These are phyloP conservation scores for Mesoligia furuncula DNA, from an alignment of 2,888 invertebrate genomes.

Conservation along the genomic window DNA sequence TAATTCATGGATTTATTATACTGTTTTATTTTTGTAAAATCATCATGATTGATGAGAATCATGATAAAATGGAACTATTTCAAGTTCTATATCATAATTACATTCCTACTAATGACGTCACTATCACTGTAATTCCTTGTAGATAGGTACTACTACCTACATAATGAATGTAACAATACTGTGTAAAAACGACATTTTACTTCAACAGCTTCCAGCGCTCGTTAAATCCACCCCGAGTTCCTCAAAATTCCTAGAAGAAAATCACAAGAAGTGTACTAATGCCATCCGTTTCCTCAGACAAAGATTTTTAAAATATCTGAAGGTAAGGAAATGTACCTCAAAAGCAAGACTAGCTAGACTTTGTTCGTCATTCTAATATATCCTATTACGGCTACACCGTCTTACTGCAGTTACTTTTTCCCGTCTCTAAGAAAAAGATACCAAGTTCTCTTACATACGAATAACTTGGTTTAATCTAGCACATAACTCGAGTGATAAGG, in stretches of 20 bases:
- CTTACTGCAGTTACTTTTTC: conserved; percentile 12
- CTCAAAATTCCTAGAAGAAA: conserved; percentile 33
- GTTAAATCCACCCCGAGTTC: conserved; percentile 37
- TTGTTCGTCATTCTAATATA: conserved; percentile 53
- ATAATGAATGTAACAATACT: not conserved
- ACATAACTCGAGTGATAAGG: conserved; percentile 71
- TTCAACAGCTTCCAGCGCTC: conserved; percentile 38
- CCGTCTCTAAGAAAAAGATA: conserved; percentile 36
- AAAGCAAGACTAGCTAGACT: conserved; percentile 45
- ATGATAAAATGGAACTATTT: not conserved
- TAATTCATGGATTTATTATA: not conserved
- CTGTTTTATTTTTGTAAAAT: not conserved
- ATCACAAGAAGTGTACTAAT: conserved; percentile 44
- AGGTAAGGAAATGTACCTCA: conserved; percentile 32
- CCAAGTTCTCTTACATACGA: conserved; percentile 37
- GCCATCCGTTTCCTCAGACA: conserved; percentile 40
- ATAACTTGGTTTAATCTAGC: conserved; percentile 66
- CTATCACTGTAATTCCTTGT: not conserved
- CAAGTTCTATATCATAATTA: not conserved
- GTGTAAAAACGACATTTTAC: conserved; percentile 23
- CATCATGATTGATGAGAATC: not conserved
- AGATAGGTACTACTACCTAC: not conserved
- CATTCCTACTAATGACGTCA: not conserved
- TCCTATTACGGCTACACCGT: conserved; percentile 43
- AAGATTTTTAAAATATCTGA: conserved; percentile 50